Base-by-base conservation (phyloP, 2,888 invertebrate species). In the Apotomis betuletana region DNA sequence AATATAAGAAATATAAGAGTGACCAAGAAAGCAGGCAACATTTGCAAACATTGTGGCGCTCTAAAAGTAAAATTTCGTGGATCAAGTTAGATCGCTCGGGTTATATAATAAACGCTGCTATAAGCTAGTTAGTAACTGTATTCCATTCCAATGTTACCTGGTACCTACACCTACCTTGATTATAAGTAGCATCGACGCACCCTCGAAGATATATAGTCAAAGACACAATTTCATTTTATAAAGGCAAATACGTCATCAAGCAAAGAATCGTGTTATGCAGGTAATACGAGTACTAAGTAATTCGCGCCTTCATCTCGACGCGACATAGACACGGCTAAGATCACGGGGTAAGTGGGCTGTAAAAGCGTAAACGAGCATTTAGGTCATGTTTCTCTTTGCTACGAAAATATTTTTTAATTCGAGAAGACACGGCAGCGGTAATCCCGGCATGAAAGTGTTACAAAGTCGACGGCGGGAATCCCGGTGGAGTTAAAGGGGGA, bases 361-460 rank as follows among this genome's bases (percentile, higher is more conserved):
- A 12, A 60, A 41, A 67, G 57, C 61, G 69, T 58, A 57, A 61
- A 73, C 65, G 60, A 58, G 70, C 70, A 70, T 73, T 67, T 69
- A 67, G 65, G 69, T 73, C 73, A 73, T 52, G 73, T 67, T 64
- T 51, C 68, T 51, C 68, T 62, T 15, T 51, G n/a, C 72, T 61
- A 58, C 60, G 52, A 65, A 64, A 69, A 69, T 75, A 74, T 71
- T 75, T 65, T 74, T 72, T 64, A 75, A 69, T 71, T 65, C 69
- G 41, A 12, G 38, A 41, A 60, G 69, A 62, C 74, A 63, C 62
- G 54, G 70, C 74, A 68, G 70, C 69, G 59, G 76, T 81, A 81
- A 83, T 83, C 80, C 79, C 75, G 73, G 78, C 80, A 83, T 81
- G 81, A 82, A 85, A 85, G 83, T 82, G 85, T 84, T 84, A 83